These are phyloP conservation scores for Nomada goodeniana DNA, from an alignment of 2,888 invertebrate genomes.

Conservation along the genomic window DNA sequence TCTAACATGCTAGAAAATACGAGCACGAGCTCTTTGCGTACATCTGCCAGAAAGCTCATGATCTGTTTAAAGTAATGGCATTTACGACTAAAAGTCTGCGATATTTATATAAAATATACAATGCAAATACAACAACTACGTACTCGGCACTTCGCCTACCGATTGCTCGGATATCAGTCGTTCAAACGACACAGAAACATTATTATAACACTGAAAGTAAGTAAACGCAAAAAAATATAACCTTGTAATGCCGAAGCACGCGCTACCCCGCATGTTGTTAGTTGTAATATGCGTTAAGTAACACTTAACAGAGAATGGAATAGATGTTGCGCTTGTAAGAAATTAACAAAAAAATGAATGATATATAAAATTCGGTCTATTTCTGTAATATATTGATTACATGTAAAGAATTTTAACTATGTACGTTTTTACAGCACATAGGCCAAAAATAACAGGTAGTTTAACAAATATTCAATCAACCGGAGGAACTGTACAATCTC, in stretches of 20 bases:
- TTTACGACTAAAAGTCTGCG: constrained; percentile 75
- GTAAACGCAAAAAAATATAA: constrained; percentile 66
- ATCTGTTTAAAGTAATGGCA: constrained; percentile 74
- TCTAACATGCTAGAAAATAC: constrained; percentile 28
- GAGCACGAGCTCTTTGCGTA: constrained; percentile 44
- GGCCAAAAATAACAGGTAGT: constrained; percentile 75
- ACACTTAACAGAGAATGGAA: background rate
- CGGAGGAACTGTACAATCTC: constrained; percentile 53
- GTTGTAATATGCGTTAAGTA: background rate
- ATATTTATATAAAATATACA: constrained; percentile 76
- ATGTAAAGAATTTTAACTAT: background rate
- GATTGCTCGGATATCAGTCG: constrained; percentile 63
- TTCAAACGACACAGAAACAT: constrained; percentile 69
- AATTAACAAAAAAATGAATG: background rate
- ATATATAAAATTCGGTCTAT: background rate
- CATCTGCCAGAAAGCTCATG: constrained; percentile 61
- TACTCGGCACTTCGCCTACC: constrained; percentile 72
- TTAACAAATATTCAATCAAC: constrained; percentile 76
- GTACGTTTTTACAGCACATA: constrained; percentile 23
- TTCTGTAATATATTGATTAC: background rate
- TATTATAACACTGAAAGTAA: constrained; percentile 73
- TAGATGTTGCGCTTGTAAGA: background rate
- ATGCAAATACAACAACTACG: constrained; percentile 66
- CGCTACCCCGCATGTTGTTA: constrained; percentile 21
- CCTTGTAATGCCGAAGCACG: constrained; percentile 55